These are phyloP conservation scores for Ecdyonurus torrentis DNA, from an alignment of 2,888 invertebrate genomes.

Conservation along the genomic window DNA sequence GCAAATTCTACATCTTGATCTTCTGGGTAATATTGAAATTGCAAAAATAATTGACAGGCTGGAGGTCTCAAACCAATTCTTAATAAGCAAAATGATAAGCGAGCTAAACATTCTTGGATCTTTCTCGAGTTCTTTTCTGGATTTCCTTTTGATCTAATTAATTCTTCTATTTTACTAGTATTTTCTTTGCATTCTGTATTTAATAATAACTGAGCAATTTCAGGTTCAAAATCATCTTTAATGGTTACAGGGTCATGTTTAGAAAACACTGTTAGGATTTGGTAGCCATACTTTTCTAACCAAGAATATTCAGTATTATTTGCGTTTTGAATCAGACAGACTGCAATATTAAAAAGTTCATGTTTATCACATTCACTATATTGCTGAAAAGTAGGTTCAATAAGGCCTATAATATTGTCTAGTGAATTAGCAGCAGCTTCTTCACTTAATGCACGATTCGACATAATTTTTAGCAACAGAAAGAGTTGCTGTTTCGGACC, in stretches of 20 bases:
- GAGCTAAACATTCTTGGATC: background rate
- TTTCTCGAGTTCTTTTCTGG: background rate
- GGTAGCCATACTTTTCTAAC: background rate
- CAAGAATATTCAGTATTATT: background rate
- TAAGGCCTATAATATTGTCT: too few species aligned
- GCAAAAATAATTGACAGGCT: background rate
- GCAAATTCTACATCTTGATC: background rate
- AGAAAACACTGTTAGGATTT: background rate
- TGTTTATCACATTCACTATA: too few species aligned
- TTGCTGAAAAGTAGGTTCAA: too few species aligned
- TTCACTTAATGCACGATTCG: too few species aligned
- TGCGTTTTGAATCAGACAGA: background rate
- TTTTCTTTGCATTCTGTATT: background rate
- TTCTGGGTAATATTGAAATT: background rate
- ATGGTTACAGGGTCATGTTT: background rate
- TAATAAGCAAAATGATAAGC: too few species aligned
- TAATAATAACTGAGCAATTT: background rate
- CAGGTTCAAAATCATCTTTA: background rate
- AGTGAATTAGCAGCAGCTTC: too few species aligned
- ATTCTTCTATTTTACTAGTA: too few species aligned
- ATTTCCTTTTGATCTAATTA: too few species aligned
- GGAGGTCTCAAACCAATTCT: too few species aligned
- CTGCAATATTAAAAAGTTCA: too few species aligned
- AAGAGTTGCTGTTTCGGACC: too few species aligned
- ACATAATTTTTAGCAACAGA: background rate